Base-by-base conservation (phyloP, 2,797 vertebrate species). In the Falco naumanni region DNA sequence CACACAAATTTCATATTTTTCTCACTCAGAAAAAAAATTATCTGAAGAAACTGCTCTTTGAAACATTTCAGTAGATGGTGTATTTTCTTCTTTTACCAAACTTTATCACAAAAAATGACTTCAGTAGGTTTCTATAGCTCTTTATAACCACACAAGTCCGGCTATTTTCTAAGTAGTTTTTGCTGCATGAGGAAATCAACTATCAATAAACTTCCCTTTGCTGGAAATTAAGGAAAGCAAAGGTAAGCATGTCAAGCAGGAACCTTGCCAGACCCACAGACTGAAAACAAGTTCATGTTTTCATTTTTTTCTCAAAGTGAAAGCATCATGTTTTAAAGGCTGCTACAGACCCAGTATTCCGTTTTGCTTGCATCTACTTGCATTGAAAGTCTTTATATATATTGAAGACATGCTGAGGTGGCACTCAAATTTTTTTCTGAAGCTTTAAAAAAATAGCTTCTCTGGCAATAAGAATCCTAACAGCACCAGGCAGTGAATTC, bases 131-230 rank as follows among this genome's bases (percentile, higher is more conserved):
- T 69, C 79, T 53, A 1, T 0, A 61, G 24, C 11, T 60, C 37
- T 12, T 29, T 5, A 16, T 7, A 19, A 22, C 9, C 53, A 57
- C 9, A 18, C 6, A n/a, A 64, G 22, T 29, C 57, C 39, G 48
- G 39, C 10, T 51, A 15, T n/a, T 54, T 43, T 15, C 24, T 8
- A 68, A 59, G 59, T 1, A 14, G 37, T 41, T 78, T n/a, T 24
- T 3, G 0, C 26, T 22, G 5, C 0, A 0, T 18, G 29, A 79
- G 29, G 8, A 76, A 70, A 47, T 8, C 15, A 20, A 56, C 14
- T 13, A 16, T 18, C 57, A 64, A 4, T 16, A 31, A 74, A 13
- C 16, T 19, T 39, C 21, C 39, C 8, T 24, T 8, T 59, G 61
- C 25, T 72, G 41, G 29, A 43, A 12, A 28, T 2, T 7, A 68